These are phyloP conservation scores for Lamprotornis superbus DNA, from an alignment of 2,113 vertebrate species.

Conservation along the genomic window DNA sequence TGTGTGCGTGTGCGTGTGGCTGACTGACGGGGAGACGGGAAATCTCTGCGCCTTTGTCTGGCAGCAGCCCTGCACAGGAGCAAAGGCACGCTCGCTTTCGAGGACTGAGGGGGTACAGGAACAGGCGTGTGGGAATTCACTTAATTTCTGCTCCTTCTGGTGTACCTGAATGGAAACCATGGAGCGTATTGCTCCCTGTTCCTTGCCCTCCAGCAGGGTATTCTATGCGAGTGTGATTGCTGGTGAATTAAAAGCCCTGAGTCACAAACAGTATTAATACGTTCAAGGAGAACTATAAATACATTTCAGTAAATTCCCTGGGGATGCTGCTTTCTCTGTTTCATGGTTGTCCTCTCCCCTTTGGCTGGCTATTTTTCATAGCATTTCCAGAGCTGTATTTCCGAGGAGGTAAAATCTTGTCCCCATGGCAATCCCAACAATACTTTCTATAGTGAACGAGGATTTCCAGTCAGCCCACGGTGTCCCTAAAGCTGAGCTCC, in stretches of 20 bases:
- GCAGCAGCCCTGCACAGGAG: background rate
- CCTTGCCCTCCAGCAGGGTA: background rate
- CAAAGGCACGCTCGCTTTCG: background rate
- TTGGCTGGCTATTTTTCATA: background rate
- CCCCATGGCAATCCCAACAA: background rate
- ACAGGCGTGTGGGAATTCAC: background rate
- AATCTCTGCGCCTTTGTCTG: constrained; percentile 52
- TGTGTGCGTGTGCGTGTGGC: background rate
- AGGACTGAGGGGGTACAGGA: background rate
- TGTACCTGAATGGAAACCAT: background rate
- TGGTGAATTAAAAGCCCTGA: background rate
- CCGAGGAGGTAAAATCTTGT: background rate
- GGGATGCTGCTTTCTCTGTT: background rate
- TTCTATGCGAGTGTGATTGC: background rate
- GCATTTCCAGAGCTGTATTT: background rate
- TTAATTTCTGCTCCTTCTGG: background rate
- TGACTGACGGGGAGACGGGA: background rate
- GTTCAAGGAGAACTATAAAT: background rate
- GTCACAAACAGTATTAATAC: background rate
- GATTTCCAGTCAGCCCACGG: background rate
- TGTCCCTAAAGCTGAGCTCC: background rate
- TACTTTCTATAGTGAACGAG: background rate
- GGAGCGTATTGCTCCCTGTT: background rate
- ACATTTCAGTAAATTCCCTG: background rate
- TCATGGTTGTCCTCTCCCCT: background rate